Evolutionary conservation across 2,888 invertebrate genomes (phyloP), one percentile per base, ranked within the genome.

Genomic region (Thera obeliscata): DNA sequence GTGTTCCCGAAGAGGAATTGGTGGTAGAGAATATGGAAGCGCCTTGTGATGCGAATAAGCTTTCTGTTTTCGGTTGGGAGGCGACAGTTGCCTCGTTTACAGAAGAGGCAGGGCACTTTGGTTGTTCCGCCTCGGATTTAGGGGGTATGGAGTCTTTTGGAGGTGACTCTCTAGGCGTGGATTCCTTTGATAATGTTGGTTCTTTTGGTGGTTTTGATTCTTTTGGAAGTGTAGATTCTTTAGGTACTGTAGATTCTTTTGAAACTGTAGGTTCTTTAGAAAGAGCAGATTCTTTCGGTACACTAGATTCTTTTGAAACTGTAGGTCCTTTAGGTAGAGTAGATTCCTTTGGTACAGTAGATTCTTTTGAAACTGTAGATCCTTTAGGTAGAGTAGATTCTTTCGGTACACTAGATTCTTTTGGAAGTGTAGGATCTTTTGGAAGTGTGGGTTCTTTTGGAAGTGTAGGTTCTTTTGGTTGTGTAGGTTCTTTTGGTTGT

Each of bases 51-150:
- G 73, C 67, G 11, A 80, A 70, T 65, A 75, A 67, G 64, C 75
- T 73, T 46, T 70, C 67, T 6, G 78, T 67, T 59, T 72, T 76
- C 46, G 80, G 66, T 69, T 78, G 79, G 35, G 83, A 76, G 5
- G 78, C 78, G 22, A 80, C 76, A 22, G 83, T 80, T 33, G 82
- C 76, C 52, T 85, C 84, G 64, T 90, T 90, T 65, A 90, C 73
- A 52, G 86, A 83, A 1, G 88, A 77, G 0, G 83, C 74, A 1
- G 78, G 61, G 48, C 76, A 69, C 63, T 74, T 63, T n/a, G 78
- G 56, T 66, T 72, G 73, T 48, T 67, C 58, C 11, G 68, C 41
- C 35, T 70, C 70, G n/a, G 73, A 65, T 36, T 72, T 70, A 48
- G 46, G 64, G 62, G 73, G 68, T 55, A 67, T 71, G 38, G 75